phyloP scores from a whole-genome alignment of 2,888 invertebrate genomes.

The Oscheius sp. region DNA sequence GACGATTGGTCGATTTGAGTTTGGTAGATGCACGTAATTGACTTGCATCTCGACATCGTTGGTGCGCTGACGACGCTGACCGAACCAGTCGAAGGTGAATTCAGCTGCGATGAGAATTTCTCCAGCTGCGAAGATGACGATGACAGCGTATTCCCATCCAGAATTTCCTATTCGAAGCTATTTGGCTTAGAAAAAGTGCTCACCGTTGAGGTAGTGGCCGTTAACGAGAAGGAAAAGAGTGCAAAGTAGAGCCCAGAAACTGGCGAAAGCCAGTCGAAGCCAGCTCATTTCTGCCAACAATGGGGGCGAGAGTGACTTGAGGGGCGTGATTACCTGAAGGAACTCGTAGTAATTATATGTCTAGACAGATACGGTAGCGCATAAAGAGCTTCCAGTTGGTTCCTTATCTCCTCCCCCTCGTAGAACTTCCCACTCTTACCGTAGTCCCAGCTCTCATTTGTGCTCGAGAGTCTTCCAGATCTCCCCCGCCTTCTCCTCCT shows the following conservation, averaged over 20 bases:
- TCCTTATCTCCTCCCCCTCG: too few relatives aligned
- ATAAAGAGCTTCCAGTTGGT: too few relatives aligned
- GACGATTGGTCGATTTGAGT: too few relatives aligned
- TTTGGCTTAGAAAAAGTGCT: not conserved
- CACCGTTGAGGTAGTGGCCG: not conserved
- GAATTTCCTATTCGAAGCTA: not conserved
- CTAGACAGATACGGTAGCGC: too few relatives aligned
- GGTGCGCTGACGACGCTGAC: too few relatives aligned
- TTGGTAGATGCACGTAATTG: too few relatives aligned
- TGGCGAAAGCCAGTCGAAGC: not conserved
- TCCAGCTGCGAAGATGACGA: not conserved
- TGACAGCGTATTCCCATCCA: not conserved
- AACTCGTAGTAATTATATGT: too few relatives aligned
- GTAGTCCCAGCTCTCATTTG: too few relatives aligned
- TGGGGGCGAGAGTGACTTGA: not conserved
- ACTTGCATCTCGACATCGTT: too few relatives aligned
- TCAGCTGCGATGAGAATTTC: not conserved
- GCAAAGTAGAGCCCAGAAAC: not conserved
- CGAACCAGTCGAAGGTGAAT: not conserved
- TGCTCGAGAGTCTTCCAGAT: too few relatives aligned
- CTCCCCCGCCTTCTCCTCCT: too few relatives aligned
- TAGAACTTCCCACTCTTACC: too few relatives aligned
- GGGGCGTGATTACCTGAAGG: not conserved
- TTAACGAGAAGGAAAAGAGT: not conserved
- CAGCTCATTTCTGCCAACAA: not conserved